Evolutionary conservation across 2,888 invertebrate genomes (phyloP).

Genomic region (Fragum fragum): DNA sequence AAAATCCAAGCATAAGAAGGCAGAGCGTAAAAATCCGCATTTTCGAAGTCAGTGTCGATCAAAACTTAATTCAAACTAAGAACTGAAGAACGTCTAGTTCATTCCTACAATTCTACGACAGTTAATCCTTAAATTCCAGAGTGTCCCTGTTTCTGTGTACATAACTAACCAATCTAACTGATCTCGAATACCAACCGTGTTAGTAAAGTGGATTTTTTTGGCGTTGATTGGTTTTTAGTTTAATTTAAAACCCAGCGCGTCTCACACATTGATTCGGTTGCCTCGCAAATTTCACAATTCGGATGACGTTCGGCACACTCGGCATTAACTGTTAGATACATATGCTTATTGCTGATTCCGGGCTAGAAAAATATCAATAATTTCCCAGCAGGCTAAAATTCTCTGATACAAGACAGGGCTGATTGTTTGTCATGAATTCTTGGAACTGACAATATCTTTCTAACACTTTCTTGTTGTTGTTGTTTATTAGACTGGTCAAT

Average conservation of each 20-base stretch:
- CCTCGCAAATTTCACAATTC: neutral
- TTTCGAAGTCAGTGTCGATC: neutral
- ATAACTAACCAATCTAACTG: neutral
- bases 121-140: neutral
- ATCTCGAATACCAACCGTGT: neutral
- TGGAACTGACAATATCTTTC: neutral
- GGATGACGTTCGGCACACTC: neutral
- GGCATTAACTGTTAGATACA: neutral
- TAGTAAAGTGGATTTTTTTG: neutral
- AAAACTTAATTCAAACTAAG: neutral
- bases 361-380: conserved; percentile 3
- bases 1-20: neutral
- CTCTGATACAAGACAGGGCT: neutral
- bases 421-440: neutral
- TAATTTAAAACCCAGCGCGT: conserved; percentile 3
- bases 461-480: too few relatives aligned
- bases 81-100: neutral
- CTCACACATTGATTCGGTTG: neutral
- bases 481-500: too few relatives aligned
- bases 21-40: neutral
- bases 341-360: neutral
- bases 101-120: neutral
- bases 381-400: conserved; percentile 1
- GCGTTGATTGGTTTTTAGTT: conserved; percentile 6
- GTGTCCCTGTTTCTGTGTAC: neutral